Evolutionary conservation across 2,113 vertebrate genomes (phyloP), one percentile per base, ranked within the genome.

Genomic region (Thalassoma bifasciatum): DNA sequence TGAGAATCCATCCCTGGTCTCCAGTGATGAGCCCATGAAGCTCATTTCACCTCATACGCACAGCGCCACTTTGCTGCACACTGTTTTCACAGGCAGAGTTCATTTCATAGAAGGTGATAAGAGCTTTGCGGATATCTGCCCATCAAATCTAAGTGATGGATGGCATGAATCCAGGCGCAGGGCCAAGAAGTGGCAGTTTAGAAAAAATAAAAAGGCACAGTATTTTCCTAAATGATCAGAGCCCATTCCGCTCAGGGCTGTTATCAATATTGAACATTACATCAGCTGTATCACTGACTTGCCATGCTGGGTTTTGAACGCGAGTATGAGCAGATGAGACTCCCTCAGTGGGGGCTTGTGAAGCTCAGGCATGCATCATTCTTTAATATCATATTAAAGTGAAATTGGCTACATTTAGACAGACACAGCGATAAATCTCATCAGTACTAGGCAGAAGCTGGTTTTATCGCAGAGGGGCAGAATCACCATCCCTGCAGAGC

Each of bases 391-490:
- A 53, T 87, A 93, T 93, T 94, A 92, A 91, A 91, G 90, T 72
- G 91, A 86, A 92, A 94, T 94, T 93, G 93, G 92, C 92, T 91
- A 87, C 86, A 90, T 92, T 94, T 88, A 93, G 93, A 89, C 66
- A 86, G 92, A 90, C 90, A 72, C 16, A 4, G 74, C 73, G 38
- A 93, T 94, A 91, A 93, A 94, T 94, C 92, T 82, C 70, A 22
- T 36, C 70, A n/a, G 79, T 77, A 67, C 85, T 83, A 69, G 83
- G 84, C 81, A 63, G 70, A 67, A 24, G 67, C 71, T 70, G 83
- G 66, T 82, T 86, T 89, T 88, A 88, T 88, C 81, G 53, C 49
- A 14, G 49, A 66, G 75, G 81, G 72, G 84, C 46, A 69, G 85
- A 90, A 90, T 86, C 72, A 57, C 79, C 68, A 50, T 89, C 86